phyloP scores from a whole-genome alignment of 2,113 vertebrate genomes.

The Beaufortia kweichowensis region DNA sequence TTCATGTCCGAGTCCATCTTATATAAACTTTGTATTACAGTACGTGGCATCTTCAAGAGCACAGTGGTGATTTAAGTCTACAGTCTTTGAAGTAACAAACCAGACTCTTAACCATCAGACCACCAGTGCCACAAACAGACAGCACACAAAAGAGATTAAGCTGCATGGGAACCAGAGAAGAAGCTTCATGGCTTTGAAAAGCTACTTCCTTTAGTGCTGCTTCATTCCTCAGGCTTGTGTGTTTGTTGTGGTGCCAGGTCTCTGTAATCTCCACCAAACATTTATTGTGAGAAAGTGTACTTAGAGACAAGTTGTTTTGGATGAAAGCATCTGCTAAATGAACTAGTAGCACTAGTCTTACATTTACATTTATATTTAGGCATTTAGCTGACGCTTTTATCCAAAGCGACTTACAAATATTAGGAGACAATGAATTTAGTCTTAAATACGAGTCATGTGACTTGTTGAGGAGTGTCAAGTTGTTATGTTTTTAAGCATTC shows the following conservation, averaged over 20 bases:
- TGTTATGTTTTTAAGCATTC: too few relatives aligned
- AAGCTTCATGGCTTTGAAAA: constrained; percentile 21
- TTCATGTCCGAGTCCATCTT: background rate
- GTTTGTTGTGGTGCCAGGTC: constrained; percentile 25
- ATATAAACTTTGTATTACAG: background rate
- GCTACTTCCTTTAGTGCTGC: background rate
- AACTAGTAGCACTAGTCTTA: too few relatives aligned
- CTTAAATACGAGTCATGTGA: too few relatives aligned
- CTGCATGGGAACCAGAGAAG: constrained; percentile 12
- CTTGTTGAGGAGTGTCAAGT: too few relatives aligned
- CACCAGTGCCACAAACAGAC: background rate
- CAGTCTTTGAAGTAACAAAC: background rate
- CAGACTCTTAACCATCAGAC: background rate
- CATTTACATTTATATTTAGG: too few relatives aligned
- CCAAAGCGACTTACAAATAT: too few relatives aligned
- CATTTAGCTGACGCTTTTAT: too few relatives aligned
- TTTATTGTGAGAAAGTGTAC: constrained; percentile 1
- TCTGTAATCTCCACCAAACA: background rate
- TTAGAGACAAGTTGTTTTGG: constrained; percentile 1
- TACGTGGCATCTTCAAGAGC: background rate
- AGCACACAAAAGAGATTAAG: background rate
- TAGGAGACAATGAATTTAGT: too few relatives aligned
- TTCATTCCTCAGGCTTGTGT: constrained; percentile 29
- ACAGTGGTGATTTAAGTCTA: background rate
- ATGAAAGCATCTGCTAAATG: too few relatives aligned